Percentiles rank a stretch among this genome's conserved stretches.
Conservation (phyloP, 1,140 invertebrate species). For the Drosophila grimshawi region DNA sequence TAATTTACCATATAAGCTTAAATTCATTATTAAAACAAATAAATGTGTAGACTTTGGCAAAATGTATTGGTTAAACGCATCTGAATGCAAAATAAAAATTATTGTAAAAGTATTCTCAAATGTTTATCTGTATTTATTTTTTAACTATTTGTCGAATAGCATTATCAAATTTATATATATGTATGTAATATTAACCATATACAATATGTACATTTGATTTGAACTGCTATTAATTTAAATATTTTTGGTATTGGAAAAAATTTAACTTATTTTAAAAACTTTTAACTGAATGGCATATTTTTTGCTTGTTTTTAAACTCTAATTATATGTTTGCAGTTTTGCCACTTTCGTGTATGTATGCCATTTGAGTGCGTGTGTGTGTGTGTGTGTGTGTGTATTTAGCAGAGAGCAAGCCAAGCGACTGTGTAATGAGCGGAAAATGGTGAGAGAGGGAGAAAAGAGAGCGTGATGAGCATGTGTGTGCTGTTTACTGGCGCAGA, state of each 20-base stretch:
- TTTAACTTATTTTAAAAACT: background rate
- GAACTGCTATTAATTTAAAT: no score
- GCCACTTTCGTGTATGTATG: background rate
- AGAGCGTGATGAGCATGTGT: background rate
- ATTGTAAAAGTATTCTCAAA: constrained; percentile 54
- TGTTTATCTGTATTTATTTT: background rate
- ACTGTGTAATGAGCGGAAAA: background rate
- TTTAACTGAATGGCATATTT: no score
- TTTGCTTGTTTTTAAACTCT: background rate
- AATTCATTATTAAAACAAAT: constrained; percentile 65
- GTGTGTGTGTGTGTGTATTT: constrained; percentile 6
- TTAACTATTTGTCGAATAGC: no score
- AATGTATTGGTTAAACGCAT: constrained; percentile 72
- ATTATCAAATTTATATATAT: no score
- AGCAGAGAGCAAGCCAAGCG: constrained; percentile 5
- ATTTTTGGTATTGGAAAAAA: no score
- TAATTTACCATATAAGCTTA: constrained; percentile 72
- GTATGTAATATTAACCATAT: no score
- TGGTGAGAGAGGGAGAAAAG: constrained; percentile 6
- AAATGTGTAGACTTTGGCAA: constrained; percentile 69
- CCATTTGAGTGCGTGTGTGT: background rate
- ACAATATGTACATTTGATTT: no score
- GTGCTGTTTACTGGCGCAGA: constrained; percentile 39
- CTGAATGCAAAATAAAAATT: constrained; percentile 78
- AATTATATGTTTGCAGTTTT: background rate